Percentiles rank a stretch among this genome's conserved stretches.
These are phyloP conservation scores for Emmelina monodactyla DNA, from an alignment of 2,888 invertebrate species.

Conservation along the genomic window DNA sequence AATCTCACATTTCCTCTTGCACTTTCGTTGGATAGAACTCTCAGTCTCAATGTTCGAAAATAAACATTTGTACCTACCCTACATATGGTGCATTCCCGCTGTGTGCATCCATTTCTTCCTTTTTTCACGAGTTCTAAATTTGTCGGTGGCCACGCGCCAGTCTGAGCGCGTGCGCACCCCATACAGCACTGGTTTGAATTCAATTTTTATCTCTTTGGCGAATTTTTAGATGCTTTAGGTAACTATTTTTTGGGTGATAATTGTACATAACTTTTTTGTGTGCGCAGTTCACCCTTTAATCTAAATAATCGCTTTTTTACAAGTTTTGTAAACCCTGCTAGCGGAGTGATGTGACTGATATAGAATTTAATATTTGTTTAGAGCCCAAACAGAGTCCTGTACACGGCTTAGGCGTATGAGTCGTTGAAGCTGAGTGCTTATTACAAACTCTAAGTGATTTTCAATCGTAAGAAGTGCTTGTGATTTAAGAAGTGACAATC, in stretches of 20 bases:
- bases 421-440: slow-evolving; percentile 5
- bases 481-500: slow-evolving; percentile 2
- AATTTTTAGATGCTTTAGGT: slow-evolving; percentile 22
- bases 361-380: slow-evolving; percentile 21
- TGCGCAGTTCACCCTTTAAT: slow-evolving; percentile 7
- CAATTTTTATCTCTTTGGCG: slow-evolving; percentile 16
- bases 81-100: slow-evolving; percentile 51
- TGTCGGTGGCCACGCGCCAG: slow-evolving; percentile 58
- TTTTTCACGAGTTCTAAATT: slow-evolving; percentile 53
- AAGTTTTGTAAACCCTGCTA: slow-evolving; percentile 5
- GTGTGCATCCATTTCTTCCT: slow-evolving; percentile 45
- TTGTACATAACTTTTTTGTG: slow-evolving; percentile 15
- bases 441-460: slow-evolving; percentile 26
- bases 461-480: background rate
- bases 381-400: slow-evolving; percentile 46
- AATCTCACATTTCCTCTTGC: slow-evolving; percentile 12
- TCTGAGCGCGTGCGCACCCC: slow-evolving; percentile 41
- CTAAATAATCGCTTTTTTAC: slow-evolving; percentile 6
- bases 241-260: slow-evolving; percentile 24
- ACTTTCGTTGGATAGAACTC: slow-evolving; percentile 15
- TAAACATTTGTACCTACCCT: slow-evolving; percentile 35
- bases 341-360: slow-evolving; percentile 9
- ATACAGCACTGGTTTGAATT: slow-evolving; percentile 35
- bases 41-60: slow-evolving; percentile 29
- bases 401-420: slow-evolving; percentile 20